phyloP scores from a whole-genome alignment of 2,797 vertebrate species.

The Coregonus sp. region DNA sequence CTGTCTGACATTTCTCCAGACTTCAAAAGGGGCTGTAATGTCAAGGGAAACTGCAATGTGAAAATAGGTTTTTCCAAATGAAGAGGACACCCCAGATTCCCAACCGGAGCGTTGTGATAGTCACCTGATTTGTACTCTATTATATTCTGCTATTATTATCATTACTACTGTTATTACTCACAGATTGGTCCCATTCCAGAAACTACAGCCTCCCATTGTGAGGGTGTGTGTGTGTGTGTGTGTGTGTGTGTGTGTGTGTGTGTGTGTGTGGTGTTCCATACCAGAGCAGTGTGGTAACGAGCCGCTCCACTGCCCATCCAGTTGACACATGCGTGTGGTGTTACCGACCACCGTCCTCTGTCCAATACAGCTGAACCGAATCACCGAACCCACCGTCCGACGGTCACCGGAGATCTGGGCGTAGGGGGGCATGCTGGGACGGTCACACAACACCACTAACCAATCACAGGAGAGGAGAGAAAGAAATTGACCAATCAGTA shows the following conservation, averaged over 20 bases:
- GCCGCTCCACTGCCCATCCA: slow-evolving; percentile 94
- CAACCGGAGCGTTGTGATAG: too few species aligned
- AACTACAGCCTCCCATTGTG: too few species aligned
- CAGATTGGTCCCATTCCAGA: too few species aligned
- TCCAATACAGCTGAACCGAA: slow-evolving; percentile 90
- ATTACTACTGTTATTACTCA: too few species aligned
- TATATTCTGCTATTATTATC: too few species aligned
- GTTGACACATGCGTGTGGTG: slow-evolving; percentile 92
- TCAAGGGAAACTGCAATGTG: too few species aligned
- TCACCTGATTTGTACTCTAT: too few species aligned
- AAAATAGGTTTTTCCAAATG: too few species aligned
- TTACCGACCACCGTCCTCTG: slow-evolving; percentile 87
- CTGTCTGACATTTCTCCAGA: too few species aligned
- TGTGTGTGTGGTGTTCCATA: slow-evolving; percentile 54
- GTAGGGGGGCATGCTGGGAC: slow-evolving; percentile 89
- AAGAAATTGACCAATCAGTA: background rate
- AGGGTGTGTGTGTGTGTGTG: too few species aligned
- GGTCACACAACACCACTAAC: slow-evolving; percentile 93
- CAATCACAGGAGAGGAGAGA: slow-evolving; percentile 39
- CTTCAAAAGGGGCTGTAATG: too few species aligned
- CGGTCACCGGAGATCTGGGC: slow-evolving; percentile 90
- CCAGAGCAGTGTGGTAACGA: slow-evolving; percentile 96
- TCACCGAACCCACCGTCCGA: slow-evolving; percentile 87
- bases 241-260: background rate
- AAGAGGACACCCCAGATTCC: too few species aligned